Evolutionary conservation across 2,888 invertebrate genomes (phyloP).

Genomic region (Pyrrhosoma nymphula): DNA sequence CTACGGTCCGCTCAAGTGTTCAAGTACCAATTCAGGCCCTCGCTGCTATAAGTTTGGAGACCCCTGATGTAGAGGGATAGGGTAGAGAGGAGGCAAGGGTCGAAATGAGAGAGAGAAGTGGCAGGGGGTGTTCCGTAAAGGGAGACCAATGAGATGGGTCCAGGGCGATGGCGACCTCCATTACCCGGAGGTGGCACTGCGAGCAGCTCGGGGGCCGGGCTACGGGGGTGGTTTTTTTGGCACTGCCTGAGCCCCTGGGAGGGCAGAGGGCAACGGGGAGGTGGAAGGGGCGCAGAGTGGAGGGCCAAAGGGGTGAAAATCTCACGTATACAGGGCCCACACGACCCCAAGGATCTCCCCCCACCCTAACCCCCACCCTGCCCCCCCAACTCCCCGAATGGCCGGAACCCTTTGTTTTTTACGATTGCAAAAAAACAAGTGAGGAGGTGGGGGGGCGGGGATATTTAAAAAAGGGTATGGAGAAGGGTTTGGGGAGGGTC

Average conservation of each 20-base stretch:
- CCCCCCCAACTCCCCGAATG: neutral
- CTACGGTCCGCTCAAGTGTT: too few relatives aligned
- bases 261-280: neutral
- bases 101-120: conserved; percentile 69
- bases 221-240: neutral
- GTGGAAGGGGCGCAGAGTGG: neutral
- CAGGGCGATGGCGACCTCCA: too few relatives aligned
- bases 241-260: neutral
- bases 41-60: too few relatives aligned
- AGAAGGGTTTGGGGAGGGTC: neutral
- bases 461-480: neutral
- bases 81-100: conserved; percentile 27
- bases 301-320: conserved; percentile 42
- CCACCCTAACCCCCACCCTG: too few relatives aligned
- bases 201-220: neutral
- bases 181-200: too few relatives aligned
- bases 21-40: too few relatives aligned
- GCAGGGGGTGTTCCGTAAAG: neutral
- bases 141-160: neutral
- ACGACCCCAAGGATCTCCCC: neutral
- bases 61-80: conserved; percentile 21
- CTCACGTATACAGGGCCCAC: neutral
- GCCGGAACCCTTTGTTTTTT: conserved; percentile 50
- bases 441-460: neutral
- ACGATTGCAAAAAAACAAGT: conserved; percentile 64